phyloP scores from a whole-genome alignment of 2,888 invertebrate genomes.

The Saturnia pavonia region DNA sequence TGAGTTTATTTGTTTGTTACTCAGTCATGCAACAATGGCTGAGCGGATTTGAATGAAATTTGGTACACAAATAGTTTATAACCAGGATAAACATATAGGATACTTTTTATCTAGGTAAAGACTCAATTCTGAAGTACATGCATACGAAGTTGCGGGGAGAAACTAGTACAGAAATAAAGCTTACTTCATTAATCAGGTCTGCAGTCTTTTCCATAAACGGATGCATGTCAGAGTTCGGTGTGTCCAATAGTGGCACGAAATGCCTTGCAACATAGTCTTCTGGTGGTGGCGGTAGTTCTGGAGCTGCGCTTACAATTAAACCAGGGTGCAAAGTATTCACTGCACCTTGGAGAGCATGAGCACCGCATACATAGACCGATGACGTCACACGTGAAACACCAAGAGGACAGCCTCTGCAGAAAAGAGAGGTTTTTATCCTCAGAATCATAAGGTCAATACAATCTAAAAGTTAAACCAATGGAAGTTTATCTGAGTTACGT shows the following conservation, averaged over 20 bases:
- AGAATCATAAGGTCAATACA: background rate
- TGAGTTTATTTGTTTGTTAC: too few species aligned
- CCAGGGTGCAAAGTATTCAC: constrained; percentile 86
- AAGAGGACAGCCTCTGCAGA: constrained; percentile 73
- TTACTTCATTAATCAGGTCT: constrained; percentile 88
- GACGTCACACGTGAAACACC: constrained; percentile 88
- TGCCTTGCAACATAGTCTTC: constrained; percentile 83
- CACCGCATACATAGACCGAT: constrained; percentile 89
- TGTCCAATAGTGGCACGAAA: constrained; percentile 88
- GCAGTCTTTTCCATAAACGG: constrained; percentile 89
- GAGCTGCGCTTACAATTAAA: constrained; percentile 91
- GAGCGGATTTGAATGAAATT: too few species aligned
- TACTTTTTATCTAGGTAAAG: too few species aligned
- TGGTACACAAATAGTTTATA: too few species aligned
- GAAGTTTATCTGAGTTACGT: background rate
- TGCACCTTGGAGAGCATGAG: constrained; percentile 86
- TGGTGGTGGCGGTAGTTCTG: constrained; percentile 88
- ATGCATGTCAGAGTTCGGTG: constrained; percentile 86
- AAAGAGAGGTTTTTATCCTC: constrained; percentile 2
- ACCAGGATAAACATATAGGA: too few species aligned
- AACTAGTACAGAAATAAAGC: too few species aligned
- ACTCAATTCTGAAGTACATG: too few species aligned
- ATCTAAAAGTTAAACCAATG: background rate
- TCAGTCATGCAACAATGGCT: too few species aligned
- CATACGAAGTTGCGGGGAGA: too few species aligned